These are phyloP conservation scores for Nothobranchius furzeri DNA, from an alignment of 2,113 vertebrate species.

Conservation along the genomic window DNA sequence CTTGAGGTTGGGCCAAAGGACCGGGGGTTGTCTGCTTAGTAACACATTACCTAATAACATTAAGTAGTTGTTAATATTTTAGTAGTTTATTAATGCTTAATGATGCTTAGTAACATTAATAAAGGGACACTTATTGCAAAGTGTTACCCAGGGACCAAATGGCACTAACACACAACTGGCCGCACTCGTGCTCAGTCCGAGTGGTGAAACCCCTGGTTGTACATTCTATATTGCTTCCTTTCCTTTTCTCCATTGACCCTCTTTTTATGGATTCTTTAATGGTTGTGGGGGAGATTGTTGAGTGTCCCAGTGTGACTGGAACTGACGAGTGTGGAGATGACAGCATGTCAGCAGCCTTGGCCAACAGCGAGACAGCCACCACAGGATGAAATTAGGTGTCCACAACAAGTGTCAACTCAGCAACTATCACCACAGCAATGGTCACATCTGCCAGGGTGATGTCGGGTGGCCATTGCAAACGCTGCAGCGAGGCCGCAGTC, in stretches of 20 bases:
- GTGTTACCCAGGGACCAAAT: conserved; percentile 22
- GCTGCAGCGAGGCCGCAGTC: conserved; percentile 3
- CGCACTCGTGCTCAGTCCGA: conserved; percentile 52
- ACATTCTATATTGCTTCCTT: conserved; percentile 67
- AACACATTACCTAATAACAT: no score
- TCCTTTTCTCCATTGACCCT: conserved; percentile 33
- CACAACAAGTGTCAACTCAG: conserved; percentile 50
- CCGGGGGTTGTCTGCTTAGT: no score
- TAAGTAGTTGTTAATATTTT: no score
- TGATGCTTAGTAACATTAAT: no score
- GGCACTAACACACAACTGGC: conserved; percentile 41
- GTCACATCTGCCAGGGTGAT: conserved; percentile 64
- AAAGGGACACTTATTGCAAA: no score
- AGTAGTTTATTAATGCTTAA: no score
- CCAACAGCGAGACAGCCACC: conserved; percentile 42
- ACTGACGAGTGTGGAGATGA: conserved; percentile 46
- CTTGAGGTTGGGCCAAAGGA: no score
- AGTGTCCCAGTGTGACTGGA: conserved; percentile 66
- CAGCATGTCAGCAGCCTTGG: conserved; percentile 50
- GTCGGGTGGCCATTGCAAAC: conserved; percentile 31
- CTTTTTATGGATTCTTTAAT: conserved; percentile 17
- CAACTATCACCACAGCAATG: conserved; percentile 54
- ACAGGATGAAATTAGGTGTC: conserved; percentile 31
- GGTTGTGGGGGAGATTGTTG: conserved; percentile 13
- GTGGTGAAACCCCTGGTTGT: conserved; percentile 41